These are phyloP conservation scores for Drosophila barbarae DNA, from an alignment of 2,888 invertebrate species.

Conservation along the genomic window DNA sequence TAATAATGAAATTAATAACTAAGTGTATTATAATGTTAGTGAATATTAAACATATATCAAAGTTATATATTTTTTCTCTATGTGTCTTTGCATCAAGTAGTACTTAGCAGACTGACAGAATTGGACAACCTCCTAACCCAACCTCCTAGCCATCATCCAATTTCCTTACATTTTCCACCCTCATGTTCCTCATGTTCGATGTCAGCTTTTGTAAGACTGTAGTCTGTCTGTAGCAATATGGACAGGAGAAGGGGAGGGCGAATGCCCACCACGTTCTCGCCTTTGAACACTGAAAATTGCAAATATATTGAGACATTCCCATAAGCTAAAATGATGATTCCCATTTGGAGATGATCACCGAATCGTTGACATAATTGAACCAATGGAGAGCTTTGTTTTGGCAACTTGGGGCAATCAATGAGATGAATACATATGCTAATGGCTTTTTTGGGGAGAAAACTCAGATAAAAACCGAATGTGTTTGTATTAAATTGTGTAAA, in stretches of 20 bases:
- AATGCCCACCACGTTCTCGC: not conserved
- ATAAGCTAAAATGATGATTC: slow-evolving; percentile 37
- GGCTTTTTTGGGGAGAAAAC: not conserved
- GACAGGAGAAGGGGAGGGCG: not conserved
- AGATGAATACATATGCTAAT: slow-evolving; percentile 16
- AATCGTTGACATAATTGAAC: slow-evolving; percentile 38
- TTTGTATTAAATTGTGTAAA: not conserved
- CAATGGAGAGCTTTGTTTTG: slow-evolving; percentile 33
- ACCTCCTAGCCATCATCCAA: not conserved
- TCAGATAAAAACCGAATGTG: not conserved
- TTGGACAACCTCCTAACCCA: slow-evolving; percentile 10
- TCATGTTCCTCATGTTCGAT: slow-evolving; percentile 29
- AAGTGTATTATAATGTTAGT: not conserved
- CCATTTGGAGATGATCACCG: slow-evolving; percentile 19
- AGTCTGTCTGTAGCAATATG: slow-evolving; percentile 4
- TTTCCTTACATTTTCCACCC: slow-evolving; percentile 2
- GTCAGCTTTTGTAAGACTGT: slow-evolving; percentile 41
- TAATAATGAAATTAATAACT: not conserved
- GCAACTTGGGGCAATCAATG: slow-evolving; percentile 8
- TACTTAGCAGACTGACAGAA: slow-evolving; percentile 35
- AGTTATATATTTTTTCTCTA: not conserved
- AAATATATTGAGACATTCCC: slow-evolving; percentile 39
- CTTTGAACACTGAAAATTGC: slow-evolving; percentile 26
- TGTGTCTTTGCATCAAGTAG: slow-evolving; percentile 20
- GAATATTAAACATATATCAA: not conserved